Conservation (phyloP, 2,888 invertebrate genomes). For the Acleris cristana region DNA sequence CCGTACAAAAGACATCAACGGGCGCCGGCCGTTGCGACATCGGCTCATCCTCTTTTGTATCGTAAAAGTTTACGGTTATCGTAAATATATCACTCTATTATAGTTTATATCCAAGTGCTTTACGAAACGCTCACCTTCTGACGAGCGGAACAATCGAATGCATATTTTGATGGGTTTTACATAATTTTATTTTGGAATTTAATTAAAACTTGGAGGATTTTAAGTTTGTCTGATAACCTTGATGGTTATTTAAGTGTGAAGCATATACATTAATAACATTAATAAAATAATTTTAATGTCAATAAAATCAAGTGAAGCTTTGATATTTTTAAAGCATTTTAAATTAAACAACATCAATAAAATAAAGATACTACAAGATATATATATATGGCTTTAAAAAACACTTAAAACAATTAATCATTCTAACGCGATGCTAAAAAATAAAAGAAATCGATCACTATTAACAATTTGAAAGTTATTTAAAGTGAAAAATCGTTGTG, state of each 20-base stretch:
- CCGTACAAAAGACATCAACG: conserved; percentile 57
- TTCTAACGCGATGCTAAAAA: conserved; percentile 14
- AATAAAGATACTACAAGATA: not conserved
- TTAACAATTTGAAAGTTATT: conserved; percentile 27
- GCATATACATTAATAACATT: too few relatives aligned
- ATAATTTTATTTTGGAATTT: conserved; percentile 7
- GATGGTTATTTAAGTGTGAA: too few relatives aligned
- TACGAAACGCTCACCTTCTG: conserved; percentile 33
- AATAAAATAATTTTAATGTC: too few relatives aligned
- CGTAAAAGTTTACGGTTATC: conserved; percentile 34
- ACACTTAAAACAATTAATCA: conserved; percentile 12
- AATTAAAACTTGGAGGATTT: not conserved
- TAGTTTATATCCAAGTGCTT: conserved; percentile 22
- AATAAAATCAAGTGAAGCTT: too few relatives aligned
- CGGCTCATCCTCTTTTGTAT: conserved; percentile 2
- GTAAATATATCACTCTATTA: conserved; percentile 33
- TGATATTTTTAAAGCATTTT: too few relatives aligned
- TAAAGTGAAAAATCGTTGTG: conserved; percentile 18
- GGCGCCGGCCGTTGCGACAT: conserved; percentile 43
- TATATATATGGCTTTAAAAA: conserved; percentile 11
- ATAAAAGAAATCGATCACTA: conserved; percentile 20
- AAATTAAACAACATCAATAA: not conserved
- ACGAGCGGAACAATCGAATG: conserved; percentile 28
- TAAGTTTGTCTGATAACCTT: too few relatives aligned
- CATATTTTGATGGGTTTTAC: conserved; percentile 20